Evolutionary conservation across 2,797 vertebrate genomes (phyloP).

Genomic region (Microhierax caerulescens): DNA sequence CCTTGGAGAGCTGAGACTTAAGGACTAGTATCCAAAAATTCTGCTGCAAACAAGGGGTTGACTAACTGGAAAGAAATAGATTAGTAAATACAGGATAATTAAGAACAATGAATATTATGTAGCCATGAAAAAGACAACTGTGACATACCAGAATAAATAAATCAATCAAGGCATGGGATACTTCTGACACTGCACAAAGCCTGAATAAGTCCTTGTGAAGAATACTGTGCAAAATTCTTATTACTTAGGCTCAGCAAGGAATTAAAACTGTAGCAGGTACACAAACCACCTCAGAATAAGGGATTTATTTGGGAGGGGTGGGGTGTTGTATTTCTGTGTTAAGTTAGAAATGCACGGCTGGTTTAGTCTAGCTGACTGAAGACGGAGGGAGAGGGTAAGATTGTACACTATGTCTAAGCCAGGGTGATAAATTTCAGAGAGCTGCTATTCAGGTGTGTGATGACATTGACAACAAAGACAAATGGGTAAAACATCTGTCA

Average conservation of each 20-base stretch:
- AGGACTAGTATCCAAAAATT: background rate
- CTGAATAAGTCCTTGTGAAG: background rate
- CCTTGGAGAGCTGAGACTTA: background rate
- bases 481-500: background rate
- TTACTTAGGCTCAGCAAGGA: background rate
- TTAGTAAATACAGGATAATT: background rate
- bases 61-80: background rate
- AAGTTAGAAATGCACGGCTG: background rate
- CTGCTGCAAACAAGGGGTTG: background rate
- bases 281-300: background rate
- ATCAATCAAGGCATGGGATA: background rate
- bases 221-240: background rate
- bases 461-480: background rate
- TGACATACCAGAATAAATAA: background rate
- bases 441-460: background rate
- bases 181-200: background rate
- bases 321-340: background rate
- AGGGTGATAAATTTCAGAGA: background rate
- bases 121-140: background rate
- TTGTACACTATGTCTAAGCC: background rate
- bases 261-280: background rate
- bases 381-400: background rate
- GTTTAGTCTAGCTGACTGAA: background rate
- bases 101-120: background rate
- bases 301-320: background rate